phyloP scores from a whole-genome alignment of 2,888 invertebrate genomes.

The Spicauda simplicius region DNA sequence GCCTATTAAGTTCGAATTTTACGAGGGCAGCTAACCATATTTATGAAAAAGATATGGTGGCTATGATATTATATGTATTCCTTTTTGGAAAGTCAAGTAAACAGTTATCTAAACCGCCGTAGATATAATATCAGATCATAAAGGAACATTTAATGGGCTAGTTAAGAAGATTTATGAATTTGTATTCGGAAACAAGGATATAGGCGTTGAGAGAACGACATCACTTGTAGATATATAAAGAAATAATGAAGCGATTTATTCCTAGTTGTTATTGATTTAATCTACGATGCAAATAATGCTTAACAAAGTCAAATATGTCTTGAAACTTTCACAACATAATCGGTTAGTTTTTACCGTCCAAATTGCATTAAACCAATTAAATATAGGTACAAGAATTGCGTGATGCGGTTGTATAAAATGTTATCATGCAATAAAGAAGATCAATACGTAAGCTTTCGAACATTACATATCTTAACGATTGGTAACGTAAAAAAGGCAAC shows the following conservation, averaged over 20 bases:
- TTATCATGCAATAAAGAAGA: conserved; percentile 18
- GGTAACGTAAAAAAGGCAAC: conserved; percentile 20
- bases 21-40: neutral
- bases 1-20: conserved; percentile 3
- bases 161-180: neutral
- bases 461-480: conserved; percentile 16
- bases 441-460: conserved; percentile 22
- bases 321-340: neutral
- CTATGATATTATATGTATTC: neutral
- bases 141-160: neutral
- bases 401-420: conserved; percentile 45
- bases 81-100: neutral
- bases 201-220: no score
- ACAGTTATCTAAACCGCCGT: neutral
- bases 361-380: conserved; percentile 14
- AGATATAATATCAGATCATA: neutral
- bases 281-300: no score
- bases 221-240: neutral
- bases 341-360: conserved; percentile 8
- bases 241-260: neutral
- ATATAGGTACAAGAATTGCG: conserved; percentile 39
- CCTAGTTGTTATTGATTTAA: neutral
- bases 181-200: neutral
- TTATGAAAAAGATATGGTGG: neutral
- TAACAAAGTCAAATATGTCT: neutral